A percentile compares a stretch with the other conserved stretches of the same genome.
Conservation (phyloP, 30 jellyfish, hydroid and myxozoan species). For the Morbakka virulenta region DNA sequence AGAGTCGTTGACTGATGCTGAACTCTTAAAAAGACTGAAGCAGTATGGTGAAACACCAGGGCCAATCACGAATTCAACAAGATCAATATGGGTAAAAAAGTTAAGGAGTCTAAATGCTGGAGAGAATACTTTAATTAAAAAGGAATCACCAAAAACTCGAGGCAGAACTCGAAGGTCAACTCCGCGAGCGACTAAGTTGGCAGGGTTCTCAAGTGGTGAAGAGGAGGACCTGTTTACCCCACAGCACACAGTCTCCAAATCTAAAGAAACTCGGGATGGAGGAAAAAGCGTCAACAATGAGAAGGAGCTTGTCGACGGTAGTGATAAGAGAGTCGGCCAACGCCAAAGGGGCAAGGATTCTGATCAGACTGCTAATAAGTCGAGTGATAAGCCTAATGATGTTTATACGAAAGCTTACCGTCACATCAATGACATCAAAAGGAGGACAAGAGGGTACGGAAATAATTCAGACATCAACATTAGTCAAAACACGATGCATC, state of each 20-base stretch:
- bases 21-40: slow-evolving; percentile 72
- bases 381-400: background rate
- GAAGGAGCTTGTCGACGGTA: background rate
- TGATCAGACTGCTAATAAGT: background rate
- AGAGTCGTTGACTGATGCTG: slow-evolving; percentile 59
- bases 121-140: background rate
- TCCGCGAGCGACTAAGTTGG: slow-evolving; percentile 58
- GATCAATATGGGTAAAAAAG: slow-evolving; percentile 54
- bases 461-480: too few species aligned
- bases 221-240: slow-evolving; percentile 41
- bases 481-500: background rate
- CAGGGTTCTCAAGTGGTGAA: slow-evolving; percentile 80
- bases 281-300: slow-evolving; percentile 12
- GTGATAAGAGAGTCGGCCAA: background rate
- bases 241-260: background rate
- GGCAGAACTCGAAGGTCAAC: slow-evolving; percentile 41
- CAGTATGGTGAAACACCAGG: slow-evolving; percentile 65
- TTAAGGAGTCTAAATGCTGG: slow-evolving; percentile 35
- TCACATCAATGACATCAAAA: background rate
- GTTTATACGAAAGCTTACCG: background rate
- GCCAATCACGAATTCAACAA: slow-evolving; percentile 72
- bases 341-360: background rate
- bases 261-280: background rate
- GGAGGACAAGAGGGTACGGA: background rate
- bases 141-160: background rate